Conservation (phyloP, 2,113 vertebrate species). For the Gulo gulo region DNA sequence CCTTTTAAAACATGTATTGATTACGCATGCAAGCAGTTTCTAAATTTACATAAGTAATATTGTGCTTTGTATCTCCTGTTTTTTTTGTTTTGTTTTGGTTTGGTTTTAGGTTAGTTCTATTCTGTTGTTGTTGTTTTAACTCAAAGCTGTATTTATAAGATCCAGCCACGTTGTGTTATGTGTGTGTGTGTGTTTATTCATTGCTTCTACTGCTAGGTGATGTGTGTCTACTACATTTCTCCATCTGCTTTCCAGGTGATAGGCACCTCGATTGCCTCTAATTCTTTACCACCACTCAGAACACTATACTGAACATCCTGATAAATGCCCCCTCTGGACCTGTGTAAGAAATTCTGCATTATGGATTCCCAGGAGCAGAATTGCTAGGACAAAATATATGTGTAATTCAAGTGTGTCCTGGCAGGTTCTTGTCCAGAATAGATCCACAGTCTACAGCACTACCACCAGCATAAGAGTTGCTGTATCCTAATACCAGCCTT, state of each 20-base stretch:
- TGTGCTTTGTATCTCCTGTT: not conserved
- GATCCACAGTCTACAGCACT: not conserved
- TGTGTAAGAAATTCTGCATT: not conserved
- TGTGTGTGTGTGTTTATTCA: not conserved
- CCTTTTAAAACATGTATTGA: not conserved
- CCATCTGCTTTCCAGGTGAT: not conserved
- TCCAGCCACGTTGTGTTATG: not conserved
- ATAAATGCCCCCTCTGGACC: not conserved
- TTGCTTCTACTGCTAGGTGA: not conserved
- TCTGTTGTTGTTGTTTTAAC: not conserved
- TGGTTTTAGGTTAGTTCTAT: not conserved
- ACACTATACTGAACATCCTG: not conserved
- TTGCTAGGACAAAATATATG: not conserved
- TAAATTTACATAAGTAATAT: not conserved
- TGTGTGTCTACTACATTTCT: not conserved
- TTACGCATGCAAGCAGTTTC: not conserved
- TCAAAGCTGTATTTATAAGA: not conserved
- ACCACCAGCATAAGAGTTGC: not conserved
- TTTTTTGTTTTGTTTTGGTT: not conserved
- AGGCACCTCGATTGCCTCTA: not conserved
- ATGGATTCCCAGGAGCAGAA: not conserved
- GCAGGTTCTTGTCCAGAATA: not conserved
- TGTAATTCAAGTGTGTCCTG: not conserved
- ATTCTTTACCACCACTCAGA: not conserved
- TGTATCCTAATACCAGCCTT: not conserved